Percentiles rank a stretch among this genome's conserved stretches.
phyloP scores from a whole-genome alignment of 2,888 invertebrate genomes.

The Tubiluchus corallicola region DNA sequence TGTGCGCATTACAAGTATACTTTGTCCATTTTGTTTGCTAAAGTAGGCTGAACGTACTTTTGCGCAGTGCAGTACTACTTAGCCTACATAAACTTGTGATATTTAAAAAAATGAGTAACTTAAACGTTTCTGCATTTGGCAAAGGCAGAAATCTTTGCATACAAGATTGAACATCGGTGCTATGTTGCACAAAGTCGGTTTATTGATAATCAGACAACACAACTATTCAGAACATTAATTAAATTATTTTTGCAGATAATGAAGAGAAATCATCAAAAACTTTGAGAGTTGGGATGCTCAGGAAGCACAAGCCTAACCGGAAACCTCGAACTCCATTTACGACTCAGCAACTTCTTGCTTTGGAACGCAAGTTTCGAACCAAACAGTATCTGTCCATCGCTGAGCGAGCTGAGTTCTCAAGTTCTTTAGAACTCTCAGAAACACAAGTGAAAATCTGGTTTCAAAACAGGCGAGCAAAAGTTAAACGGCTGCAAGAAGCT shows the following conservation, averaged over 20 bases:
- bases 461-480: slow-evolving; percentile 56
- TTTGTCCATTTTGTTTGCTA: too few species aligned
- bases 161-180: too few species aligned
- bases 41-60: too few species aligned
- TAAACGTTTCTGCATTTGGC: too few species aligned
- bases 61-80: too few species aligned
- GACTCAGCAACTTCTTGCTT: slow-evolving; percentile 67
- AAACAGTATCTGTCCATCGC: slow-evolving; percentile 89
- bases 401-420: slow-evolving; percentile 81
- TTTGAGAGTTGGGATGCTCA: slow-evolving; percentile 34
- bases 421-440: slow-evolving; percentile 69
- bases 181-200: neutral
- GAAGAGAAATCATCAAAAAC: slow-evolving; percentile 13
- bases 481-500: slow-evolving; percentile 86
- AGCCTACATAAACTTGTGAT: too few species aligned
- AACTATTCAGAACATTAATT: neutral
- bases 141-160: too few species aligned
- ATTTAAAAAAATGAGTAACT: too few species aligned
- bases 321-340: slow-evolving; percentile 92
- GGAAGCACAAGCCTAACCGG: slow-evolving; percentile 86
- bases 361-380: slow-evolving; percentile 82
- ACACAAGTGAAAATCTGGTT: too few species aligned
- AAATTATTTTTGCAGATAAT: slow-evolving; percentile 11
- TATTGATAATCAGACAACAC: neutral
- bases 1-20: too few species aligned